Evolutionary conservation across 2,888 invertebrate species (phyloP).

Genomic region (Papilio elwesi): DNA sequence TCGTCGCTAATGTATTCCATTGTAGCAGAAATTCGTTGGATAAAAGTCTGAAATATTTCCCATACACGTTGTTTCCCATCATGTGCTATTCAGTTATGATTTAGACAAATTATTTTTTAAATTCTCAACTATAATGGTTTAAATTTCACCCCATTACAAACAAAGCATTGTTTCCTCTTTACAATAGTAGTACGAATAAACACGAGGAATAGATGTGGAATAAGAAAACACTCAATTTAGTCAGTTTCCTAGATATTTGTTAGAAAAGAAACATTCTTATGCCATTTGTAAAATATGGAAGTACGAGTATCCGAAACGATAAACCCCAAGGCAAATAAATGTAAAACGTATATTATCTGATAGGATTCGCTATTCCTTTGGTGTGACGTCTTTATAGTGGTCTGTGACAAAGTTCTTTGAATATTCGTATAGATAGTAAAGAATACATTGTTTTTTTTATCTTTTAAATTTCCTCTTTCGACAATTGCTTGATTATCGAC

Average conservation of each 20-base stretch:
- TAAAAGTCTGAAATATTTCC: background rate
- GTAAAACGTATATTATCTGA: conserved; percentile 34
- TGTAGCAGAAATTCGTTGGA: background rate
- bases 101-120: too few relatives aligned
- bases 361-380: conserved; percentile 27
- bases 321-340: conserved; percentile 33
- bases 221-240: background rate
- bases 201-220: background rate
- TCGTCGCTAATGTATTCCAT: conserved; percentile 4
- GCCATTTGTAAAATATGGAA: conserved; percentile 9
- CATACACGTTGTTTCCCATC: background rate
- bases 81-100: too few relatives aligned
- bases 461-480: background rate
- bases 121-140: too few relatives aligned
- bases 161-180: background rate
- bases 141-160: too few relatives aligned
- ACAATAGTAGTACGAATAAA: too few relatives aligned
- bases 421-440: conserved; percentile 2
- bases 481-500: background rate
- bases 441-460: background rate
- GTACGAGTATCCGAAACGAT: conserved; percentile 8
- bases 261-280: conserved; percentile 23
- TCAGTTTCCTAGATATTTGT: conserved; percentile 7
- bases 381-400: conserved; percentile 17
- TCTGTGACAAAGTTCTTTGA: conserved; percentile 1